phyloP scores from a whole-genome alignment of 2,888 invertebrate species.

The Rotaria sp. region DNA sequence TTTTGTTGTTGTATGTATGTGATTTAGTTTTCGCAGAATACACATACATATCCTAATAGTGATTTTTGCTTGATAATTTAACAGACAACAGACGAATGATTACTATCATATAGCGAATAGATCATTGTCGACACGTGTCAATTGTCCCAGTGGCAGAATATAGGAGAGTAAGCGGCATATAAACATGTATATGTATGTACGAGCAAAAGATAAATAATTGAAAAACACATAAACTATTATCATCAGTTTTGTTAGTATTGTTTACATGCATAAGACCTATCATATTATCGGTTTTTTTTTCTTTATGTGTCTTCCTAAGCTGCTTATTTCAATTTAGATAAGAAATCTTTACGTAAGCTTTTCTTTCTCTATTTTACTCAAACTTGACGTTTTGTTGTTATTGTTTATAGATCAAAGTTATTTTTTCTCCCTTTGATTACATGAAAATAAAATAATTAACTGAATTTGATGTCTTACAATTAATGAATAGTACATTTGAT shows the following conservation, averaged over 20 bases:
- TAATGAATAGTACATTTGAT: not conserved
- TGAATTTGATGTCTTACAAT: not conserved
- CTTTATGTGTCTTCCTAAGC: not conserved
- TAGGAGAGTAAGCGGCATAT: not conserved
- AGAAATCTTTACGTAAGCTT: not conserved
- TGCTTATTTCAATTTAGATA: not conserved
- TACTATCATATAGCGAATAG: not conserved
- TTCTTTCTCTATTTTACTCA: not conserved
- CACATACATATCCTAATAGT: not conserved
- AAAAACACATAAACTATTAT: not conserved
- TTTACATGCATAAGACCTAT: not conserved
- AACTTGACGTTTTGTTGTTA: not conserved
- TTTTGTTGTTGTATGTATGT: not conserved
- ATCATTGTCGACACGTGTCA: constrained; percentile 9
- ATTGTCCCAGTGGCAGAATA: not conserved
- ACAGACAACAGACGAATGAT: not conserved
- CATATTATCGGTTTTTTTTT: not conserved
- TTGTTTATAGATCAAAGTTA: not conserved
- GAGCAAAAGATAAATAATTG: not conserved
- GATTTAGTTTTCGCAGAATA: not conserved
- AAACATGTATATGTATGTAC: not conserved
- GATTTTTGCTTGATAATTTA: not conserved
- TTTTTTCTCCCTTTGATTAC: not conserved
- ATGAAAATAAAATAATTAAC: not conserved
- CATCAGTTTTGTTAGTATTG: not conserved